phyloP scores from a whole-genome alignment of 2,888 invertebrate genomes.

The Theretra japonica region DNA sequence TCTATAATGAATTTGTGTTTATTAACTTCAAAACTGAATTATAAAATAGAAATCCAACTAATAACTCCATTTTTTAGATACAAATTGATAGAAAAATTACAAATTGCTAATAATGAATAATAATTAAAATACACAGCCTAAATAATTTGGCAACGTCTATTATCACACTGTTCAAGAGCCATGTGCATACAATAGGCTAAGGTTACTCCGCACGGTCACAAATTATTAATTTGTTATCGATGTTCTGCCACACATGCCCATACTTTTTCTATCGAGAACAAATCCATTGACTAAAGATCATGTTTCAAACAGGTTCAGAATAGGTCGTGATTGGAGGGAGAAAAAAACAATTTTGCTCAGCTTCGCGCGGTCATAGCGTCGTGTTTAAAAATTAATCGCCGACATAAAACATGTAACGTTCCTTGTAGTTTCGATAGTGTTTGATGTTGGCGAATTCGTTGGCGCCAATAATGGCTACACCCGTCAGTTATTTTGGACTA shows the following conservation, averaged over 20 bases:
- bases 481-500: background rate
- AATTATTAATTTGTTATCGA: slow-evolving; percentile 20
- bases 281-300: slow-evolving; percentile 28
- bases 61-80: no score
- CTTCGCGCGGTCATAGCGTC: slow-evolving; percentile 33
- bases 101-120: background rate
- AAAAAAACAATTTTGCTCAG: slow-evolving; percentile 20
- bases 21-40: no score
- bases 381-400: slow-evolving; percentile 19
- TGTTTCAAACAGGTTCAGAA: slow-evolving; percentile 51
- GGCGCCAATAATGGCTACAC: background rate
- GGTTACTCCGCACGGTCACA: background rate
- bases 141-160: background rate
- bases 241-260: slow-evolving; percentile 13
- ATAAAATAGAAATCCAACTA: no score
- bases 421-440: slow-evolving; percentile 4
- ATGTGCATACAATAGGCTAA: slow-evolving; percentile 14
- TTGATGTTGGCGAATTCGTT: background rate
- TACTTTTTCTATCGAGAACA: slow-evolving; percentile 26
- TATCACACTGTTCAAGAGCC: background rate
- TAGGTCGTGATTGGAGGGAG: slow-evolving; percentile 47
- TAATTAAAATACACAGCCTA: background rate
- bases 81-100: no score
- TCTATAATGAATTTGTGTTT: no score
- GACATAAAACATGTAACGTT: slow-evolving; percentile 24